Conservation (phyloP, 2,113 vertebrate genomes). For the Pelecanus crispus region DNA sequence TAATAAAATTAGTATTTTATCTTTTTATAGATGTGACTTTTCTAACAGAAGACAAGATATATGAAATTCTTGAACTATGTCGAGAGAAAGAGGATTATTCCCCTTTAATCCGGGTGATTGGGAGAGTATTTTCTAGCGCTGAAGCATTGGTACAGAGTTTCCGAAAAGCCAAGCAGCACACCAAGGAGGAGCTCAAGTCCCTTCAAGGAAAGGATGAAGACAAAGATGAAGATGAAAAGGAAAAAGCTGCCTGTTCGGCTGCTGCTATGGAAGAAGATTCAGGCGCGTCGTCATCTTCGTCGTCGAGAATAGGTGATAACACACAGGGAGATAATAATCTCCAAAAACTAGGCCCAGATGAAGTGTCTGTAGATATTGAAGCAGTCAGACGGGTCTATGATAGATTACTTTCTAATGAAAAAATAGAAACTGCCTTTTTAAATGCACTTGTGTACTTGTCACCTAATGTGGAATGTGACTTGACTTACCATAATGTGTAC, state of each 20-base stretch:
- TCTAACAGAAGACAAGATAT: conserved; percentile 89
- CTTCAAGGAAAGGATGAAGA: conserved; percentile 96
- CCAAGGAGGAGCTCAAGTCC: conserved; percentile 88
- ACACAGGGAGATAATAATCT: conserved; percentile 74
- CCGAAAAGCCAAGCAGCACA: conserved; percentile 81
- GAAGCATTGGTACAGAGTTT: conserved; percentile 93
- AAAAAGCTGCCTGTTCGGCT: conserved; percentile 84
- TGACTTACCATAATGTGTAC: conserved; percentile 95
- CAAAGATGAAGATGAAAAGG: conserved; percentile 97
- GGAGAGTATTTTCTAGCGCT: conserved; percentile 90
- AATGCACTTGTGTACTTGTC: conserved; percentile 94
- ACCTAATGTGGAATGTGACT: conserved; percentile 95
- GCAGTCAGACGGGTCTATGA: conserved; percentile 90
- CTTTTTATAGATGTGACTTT: conserved; percentile 85
- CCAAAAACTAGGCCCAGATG: conserved; percentile 76
- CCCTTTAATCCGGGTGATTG: conserved; percentile 87
- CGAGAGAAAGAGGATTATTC: conserved; percentile 89
- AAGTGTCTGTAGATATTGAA: conserved; percentile 89
- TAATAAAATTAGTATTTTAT: neutral
- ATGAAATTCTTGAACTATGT: conserved; percentile 88
- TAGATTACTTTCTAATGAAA: conserved; percentile 86
- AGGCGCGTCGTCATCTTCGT: conserved; percentile 73
- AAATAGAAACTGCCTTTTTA: conserved; percentile 91
- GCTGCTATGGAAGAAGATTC: conserved; percentile 88
- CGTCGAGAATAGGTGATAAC: conserved; percentile 77